Evolutionary conservation across 1,140 invertebrate genomes (phyloP), one percentile per base, ranked within the genome.

Genomic region (Globodera rostochiensis): DNA sequence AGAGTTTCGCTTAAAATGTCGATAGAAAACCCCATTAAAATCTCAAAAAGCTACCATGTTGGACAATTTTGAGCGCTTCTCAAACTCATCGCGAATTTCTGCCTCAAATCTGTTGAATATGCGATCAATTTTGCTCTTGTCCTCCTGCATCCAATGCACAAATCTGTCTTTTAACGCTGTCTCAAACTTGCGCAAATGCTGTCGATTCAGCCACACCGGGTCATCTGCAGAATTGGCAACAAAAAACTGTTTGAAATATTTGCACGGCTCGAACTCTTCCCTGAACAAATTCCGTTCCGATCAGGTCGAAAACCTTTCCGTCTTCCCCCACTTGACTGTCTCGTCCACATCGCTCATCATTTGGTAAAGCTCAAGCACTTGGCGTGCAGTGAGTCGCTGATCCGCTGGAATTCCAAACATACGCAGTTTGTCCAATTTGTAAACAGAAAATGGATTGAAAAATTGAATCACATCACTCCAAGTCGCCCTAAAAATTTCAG

Each of bases 341-440:
- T 81, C 73, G 75, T 87, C 86, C 45, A 88, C 82, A 66, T 74
- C 85, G n/a, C 83, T 75, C 86, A 87, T 87, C 36, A 86, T 82
- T 66, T 70, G 80, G 77, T 89, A 89, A 6, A 89, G 80, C 71
- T 88, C 81, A 8, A 89, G 73, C 69, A 89, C 82, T 60, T 89
- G 88, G 11, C 88, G 82, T 53, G 88, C 88, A 60, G 88, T 89
- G 53, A 89, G 67, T 49, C 88, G 84, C 66, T 89, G 88, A 79
- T 89, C 88, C 73, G 84, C 88, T 3, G 88, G 88, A 57, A 89
- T 89, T 19, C 86, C 87, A 73, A 89, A 89, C 89, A 89, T 89
- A 71, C 82, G 57, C 6, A 89, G 74, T 74, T 89, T 89, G 64
- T 90, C 88, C 15, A 87, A 87, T 80, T 85, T 87, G 74, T 88